phyloP scores from a whole-genome alignment of 2,888 invertebrate species.

The Drosophila niveifrons region DNA sequence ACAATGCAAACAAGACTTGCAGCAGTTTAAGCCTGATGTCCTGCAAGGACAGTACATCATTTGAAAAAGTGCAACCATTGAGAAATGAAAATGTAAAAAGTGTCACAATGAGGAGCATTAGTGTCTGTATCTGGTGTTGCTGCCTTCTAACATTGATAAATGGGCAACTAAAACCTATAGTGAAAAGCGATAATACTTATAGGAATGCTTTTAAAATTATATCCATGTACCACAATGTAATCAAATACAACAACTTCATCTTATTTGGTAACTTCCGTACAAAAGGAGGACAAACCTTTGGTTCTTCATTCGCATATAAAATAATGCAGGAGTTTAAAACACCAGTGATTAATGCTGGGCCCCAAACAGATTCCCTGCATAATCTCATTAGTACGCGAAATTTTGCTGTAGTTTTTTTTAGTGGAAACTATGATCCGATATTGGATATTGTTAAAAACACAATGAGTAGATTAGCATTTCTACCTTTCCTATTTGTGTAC shows the following conservation, averaged over 20 bases:
- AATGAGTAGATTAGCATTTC: background rate
- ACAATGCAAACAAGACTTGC: conserved; percentile 23
- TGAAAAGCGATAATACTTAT: background rate
- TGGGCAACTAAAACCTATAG: conserved; percentile 1
- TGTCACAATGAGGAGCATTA: conserved; percentile 28
- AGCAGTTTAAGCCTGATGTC: background rate
- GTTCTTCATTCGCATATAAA: background rate
- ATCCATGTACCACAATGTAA: background rate
- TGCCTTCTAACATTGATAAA: conserved; percentile 1
- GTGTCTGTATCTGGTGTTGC: conserved; percentile 7
- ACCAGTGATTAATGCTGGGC: conserved; percentile 23
- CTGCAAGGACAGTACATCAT: conserved; percentile 7
- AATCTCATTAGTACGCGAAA: too few relatives aligned
- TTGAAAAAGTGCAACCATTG: conserved; percentile 11
- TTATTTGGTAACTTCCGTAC: background rate
- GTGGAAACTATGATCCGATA: too few relatives aligned
- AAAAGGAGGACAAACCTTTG: background rate
- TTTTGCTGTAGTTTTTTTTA: too few relatives aligned
- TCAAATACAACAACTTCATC: background rate
- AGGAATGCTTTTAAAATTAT: background rate
- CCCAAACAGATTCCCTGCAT: background rate
- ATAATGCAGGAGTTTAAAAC: conserved; percentile 25
- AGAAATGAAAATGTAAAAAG: too few relatives aligned
- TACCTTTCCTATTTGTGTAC: conserved; percentile 6
- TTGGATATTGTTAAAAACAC: too few relatives aligned